Conservation (phyloP, 1,140 invertebrate genomes). For the Gryon sp. region DNA sequence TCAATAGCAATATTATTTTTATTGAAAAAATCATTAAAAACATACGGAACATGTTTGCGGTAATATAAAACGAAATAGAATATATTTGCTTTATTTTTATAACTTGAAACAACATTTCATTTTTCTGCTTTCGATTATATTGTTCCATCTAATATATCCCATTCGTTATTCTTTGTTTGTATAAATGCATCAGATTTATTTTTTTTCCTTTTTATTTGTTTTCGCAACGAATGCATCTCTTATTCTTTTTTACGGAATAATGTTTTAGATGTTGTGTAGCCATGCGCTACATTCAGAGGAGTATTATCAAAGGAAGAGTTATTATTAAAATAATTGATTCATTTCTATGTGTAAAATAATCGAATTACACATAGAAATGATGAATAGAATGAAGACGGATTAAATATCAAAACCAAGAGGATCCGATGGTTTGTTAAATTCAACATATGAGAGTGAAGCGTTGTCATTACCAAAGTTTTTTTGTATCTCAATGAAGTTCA, state of each 20-base stretch:
- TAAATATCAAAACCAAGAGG: neutral
- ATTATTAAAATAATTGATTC: slow-evolving; percentile 30
- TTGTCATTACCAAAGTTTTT: too few species aligned
- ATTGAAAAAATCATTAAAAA: too few species aligned
- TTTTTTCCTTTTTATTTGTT: slow-evolving; percentile 12
- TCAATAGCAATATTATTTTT: too few species aligned
- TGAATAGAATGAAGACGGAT: slow-evolving; percentile 33
- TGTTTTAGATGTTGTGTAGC: slow-evolving; percentile 24
- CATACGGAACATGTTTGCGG: too few species aligned
- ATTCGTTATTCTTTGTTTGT: slow-evolving; percentile 21
- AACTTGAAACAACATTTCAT: slow-evolving; percentile 9
- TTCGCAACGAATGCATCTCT: neutral
- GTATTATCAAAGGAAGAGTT: slow-evolving; percentile 16
- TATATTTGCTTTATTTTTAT: slow-evolving; percentile 1
- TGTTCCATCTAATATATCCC: slow-evolving; percentile 24
- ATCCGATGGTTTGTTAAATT: neutral
- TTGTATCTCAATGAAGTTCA: too few species aligned
- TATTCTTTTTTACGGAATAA: slow-evolving; percentile 3
- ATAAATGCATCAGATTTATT: slow-evolving; percentile 14
- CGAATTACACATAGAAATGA: too few species aligned
- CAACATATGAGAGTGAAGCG: too few species aligned
- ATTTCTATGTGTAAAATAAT: neutral
- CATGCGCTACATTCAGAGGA: slow-evolving; percentile 10
- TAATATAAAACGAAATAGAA: neutral
- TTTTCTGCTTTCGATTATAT: slow-evolving; percentile 23